A percentile compares a stretch with the other conserved stretches of the same genome.
Evolutionary conservation across 2,888 invertebrate species (phyloP).

Genomic region (Stramonita haemastoma): DNA sequence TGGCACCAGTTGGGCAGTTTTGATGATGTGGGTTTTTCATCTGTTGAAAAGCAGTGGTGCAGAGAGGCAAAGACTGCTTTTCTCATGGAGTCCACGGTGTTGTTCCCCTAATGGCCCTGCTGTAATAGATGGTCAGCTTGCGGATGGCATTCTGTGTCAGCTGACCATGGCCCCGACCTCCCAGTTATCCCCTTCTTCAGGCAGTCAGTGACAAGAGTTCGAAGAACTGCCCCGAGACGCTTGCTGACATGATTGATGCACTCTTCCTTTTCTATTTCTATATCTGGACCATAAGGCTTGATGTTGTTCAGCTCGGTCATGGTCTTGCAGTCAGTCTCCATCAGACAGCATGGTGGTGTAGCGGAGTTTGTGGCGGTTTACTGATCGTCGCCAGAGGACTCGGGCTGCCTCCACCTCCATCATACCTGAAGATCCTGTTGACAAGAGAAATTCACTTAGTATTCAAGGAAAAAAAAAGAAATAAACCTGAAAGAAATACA

Average conservation of each 20-base stretch:
- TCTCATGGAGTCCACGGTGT: slow-evolving; percentile 36
- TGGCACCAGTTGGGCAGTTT: slow-evolving; percentile 7
- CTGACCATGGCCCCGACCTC: slow-evolving; percentile 3
- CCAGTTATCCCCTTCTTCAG: slow-evolving; percentile 28
- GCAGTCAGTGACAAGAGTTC: slow-evolving; percentile 36
- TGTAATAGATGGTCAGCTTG: slow-evolving; percentile 33
- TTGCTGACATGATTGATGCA: slow-evolving; percentile 42
- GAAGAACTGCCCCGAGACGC: slow-evolving; percentile 36
- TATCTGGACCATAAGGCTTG: slow-evolving; percentile 36
- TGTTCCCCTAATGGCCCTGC: slow-evolving; percentile 2
- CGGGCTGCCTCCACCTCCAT: slow-evolving; percentile 34
- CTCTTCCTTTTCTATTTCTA: slow-evolving; percentile 36
- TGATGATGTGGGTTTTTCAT: slow-evolving; percentile 33
- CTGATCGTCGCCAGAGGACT: slow-evolving; percentile 22
- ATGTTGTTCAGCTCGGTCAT: background rate
- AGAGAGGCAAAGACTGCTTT: slow-evolving; percentile 25
- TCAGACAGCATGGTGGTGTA: slow-evolving; percentile 33
- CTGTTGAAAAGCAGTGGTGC: slow-evolving; percentile 30
- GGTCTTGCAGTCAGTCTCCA: slow-evolving; percentile 37
- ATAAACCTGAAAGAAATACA: background rate
- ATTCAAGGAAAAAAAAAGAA: background rate
- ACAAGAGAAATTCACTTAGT: background rate
- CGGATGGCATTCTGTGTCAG: slow-evolving; percentile 29
- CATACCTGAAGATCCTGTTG: slow-evolving; percentile 32
- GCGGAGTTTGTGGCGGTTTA: background rate